Base-by-base conservation (phyloP, 2,888 invertebrate species). In the Harpalus rufipes region DNA sequence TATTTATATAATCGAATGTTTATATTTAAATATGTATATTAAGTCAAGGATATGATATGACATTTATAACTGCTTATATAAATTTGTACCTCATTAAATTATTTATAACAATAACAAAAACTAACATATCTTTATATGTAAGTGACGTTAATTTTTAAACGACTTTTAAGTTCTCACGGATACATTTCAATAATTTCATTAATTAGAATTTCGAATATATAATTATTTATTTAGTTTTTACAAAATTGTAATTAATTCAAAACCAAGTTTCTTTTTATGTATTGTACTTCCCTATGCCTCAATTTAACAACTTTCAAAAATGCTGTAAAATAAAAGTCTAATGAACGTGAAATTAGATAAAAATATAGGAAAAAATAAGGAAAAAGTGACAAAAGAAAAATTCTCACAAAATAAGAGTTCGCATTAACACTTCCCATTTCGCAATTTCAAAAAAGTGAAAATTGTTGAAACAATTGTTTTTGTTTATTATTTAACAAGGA, bases 301-400 rank as follows among this genome's bases (percentile, higher is more conserved):
- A 63, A 21, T 63, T 63, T 63, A 25, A 25, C 32, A 21, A 63
- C 63, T 63, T 63, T 63, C 63, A 63, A 59, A 59, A 59, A 56
- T 56, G 14, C 18, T 8, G 16, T 6, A 14, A 59, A 12, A 2
- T 51, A 51, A 12, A 51, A 51, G 44, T 12, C 44, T 51, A 78
- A 56, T 51, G 44, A 78, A 78, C 18, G 78, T 18, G 78, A 56
- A 16, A 78, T 18, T 51, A 51, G 78, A 78, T 78, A 25, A 78
- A 78, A 56, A 76, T 32, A 21, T 25, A 7, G 8, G 6, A 58
- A 44, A 18, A 51, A 56, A 78, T n/a, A 25, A 18, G 78, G 25
- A 32, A 63, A 63, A 63, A 12, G 63, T 63, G 25, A 63, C 18
- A 63, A 25, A 21, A 32, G 32, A 32, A 32, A 32, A 32, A 32